phyloP scores from a whole-genome alignment of 2,113 vertebrate genomes.

The Ictalurus punctatus region DNA sequence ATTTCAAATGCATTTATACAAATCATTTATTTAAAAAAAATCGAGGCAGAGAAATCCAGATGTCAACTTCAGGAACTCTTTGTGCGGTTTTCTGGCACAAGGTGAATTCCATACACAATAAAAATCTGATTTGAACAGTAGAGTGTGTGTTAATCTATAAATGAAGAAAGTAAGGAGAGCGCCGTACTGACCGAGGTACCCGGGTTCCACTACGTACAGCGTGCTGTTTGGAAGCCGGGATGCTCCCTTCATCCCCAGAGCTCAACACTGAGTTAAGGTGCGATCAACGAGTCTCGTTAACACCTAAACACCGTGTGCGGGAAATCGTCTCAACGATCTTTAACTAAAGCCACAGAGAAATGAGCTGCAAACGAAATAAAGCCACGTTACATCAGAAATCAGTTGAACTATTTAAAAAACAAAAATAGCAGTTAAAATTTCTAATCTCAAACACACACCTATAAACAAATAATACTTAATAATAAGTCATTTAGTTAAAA shows the following conservation, averaged over 20 bases:
- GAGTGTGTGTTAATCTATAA: neutral
- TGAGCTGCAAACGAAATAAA: neutral
- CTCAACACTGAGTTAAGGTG: constrained; percentile 75
- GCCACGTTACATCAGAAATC: neutral
- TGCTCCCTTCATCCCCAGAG: constrained; percentile 87
- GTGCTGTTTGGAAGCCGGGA: constrained; percentile 94
- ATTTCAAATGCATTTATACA: neutral
- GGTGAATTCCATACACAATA: neutral
- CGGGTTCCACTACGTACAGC: constrained; percentile 86
- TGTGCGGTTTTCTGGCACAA: neutral
- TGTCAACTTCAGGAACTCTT: neutral
- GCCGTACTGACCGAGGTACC: constrained; percentile 79
- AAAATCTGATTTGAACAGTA: neutral
- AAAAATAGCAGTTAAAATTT: neutral
- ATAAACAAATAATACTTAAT: too few species aligned
- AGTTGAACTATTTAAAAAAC: neutral
- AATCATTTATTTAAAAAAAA: neutral
- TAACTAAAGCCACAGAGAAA: neutral
- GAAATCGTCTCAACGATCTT: neutral
- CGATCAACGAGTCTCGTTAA: constrained; percentile 1
- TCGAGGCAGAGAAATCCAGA: neutral
- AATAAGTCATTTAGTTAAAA: neutral
- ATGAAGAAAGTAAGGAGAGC: constrained; percentile 21
- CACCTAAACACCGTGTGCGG: neutral
- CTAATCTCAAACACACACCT: neutral